These are phyloP conservation scores for Periplaneta americana DNA, from an alignment of 1,140 invertebrate genomes.

Conservation along the genomic window DNA sequence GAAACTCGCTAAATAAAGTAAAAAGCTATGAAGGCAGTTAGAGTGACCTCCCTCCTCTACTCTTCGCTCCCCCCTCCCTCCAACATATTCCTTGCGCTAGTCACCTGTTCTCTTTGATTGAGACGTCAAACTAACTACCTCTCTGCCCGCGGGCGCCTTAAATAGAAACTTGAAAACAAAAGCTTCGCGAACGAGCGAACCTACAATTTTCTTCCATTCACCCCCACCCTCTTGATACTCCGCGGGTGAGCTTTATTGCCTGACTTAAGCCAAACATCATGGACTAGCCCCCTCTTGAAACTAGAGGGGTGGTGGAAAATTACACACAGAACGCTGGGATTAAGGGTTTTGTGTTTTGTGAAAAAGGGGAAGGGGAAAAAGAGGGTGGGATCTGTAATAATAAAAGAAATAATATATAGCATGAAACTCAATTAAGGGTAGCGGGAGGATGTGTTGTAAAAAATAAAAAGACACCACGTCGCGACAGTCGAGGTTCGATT, in stretches of 20 bases:
- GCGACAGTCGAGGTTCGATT: not conserved
- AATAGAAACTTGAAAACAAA: conserved; percentile 1
- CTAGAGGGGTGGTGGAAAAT: not conserved
- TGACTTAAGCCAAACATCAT: not conserved
- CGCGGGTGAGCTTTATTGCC: too few relatives aligned
- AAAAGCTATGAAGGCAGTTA: not conserved
- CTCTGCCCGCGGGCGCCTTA: not conserved
- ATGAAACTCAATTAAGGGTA: not conserved
- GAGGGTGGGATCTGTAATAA: not conserved
- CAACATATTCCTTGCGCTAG: not conserved
- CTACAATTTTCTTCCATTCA: not conserved
- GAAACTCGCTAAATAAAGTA: not conserved
- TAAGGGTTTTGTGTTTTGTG: not conserved
- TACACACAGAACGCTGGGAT: not conserved
- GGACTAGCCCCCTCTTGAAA: not conserved
- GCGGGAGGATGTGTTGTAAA: not conserved
- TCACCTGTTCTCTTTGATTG: conserved; percentile 4
- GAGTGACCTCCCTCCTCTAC: not conserved
- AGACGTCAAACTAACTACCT: conserved; percentile 6
- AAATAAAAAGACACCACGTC: not conserved
- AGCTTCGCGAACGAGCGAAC: not conserved
- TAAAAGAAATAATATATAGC: not conserved
- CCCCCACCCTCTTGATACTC: not conserved
- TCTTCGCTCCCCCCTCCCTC: not conserved
- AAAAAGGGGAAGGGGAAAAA: not conserved